phyloP scores from a whole-genome alignment of 1,140 invertebrate species.

The Hydropsyche tenuis region DNA sequence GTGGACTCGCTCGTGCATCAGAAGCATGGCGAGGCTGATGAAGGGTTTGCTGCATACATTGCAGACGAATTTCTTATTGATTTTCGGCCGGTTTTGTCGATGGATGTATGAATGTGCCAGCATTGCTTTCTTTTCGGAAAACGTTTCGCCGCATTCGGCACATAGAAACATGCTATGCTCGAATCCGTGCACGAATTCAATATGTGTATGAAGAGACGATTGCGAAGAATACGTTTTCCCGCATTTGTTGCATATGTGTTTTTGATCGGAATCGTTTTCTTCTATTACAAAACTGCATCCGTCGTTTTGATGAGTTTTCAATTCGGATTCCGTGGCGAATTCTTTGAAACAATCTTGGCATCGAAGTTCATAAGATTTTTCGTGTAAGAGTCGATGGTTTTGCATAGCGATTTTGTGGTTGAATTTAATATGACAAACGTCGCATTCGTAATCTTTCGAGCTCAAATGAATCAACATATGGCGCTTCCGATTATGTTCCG shows the following conservation, averaged over 20 bases:
- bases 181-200: conserved; percentile 57
- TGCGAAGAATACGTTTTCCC: conserved; percentile 61
- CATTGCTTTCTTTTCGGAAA: conserved; percentile 54
- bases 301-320: conserved; percentile 54
- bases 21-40: conserved; percentile 63
- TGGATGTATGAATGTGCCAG: conserved; percentile 52
- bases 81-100: conserved; percentile 53
- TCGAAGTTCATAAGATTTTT: conserved; percentile 52
- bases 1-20: conserved; percentile 66
- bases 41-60: conserved; percentile 59
- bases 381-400: conserved; percentile 58
- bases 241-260: conserved; percentile 62
- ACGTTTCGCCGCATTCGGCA: conserved; percentile 54
- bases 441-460: conserved; percentile 63
- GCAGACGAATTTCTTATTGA: conserved; percentile 57
- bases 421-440: conserved; percentile 59
- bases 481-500: conserved; percentile 65
- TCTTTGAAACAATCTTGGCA: conserved; percentile 56
- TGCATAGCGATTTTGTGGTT: conserved; percentile 62
- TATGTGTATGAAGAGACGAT: conserved; percentile 58
- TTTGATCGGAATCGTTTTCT: conserved; percentile 55
- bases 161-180: conserved; percentile 53
- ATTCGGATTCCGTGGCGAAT: conserved; percentile 53
- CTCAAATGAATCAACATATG: conserved; percentile 68
- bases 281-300: conserved; percentile 56